Evolutionary conservation across 1,140 invertebrate genomes (phyloP), one percentile per base, ranked within the genome.

Genomic region (Potamilus streckersoni): DNA sequence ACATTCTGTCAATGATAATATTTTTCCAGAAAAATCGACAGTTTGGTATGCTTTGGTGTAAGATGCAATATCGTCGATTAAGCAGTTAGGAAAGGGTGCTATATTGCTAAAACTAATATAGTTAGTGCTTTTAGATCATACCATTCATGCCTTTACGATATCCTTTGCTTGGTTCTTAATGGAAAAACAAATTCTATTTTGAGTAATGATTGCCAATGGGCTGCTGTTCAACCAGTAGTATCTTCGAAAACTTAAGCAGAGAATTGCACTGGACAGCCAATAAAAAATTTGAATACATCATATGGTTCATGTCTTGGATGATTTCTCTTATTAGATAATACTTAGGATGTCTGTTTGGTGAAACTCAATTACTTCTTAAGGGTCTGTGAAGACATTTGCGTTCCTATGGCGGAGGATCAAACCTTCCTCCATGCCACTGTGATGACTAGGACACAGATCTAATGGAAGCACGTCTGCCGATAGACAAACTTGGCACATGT

Each of bases 31-130:
- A 31, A 13, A 55, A 11, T 57, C 55, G 15, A 38, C 70, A 17
- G 79, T 82, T 15, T 17, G 61, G 19, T 82, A 80, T 76, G n/a
- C 38, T 0, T 60, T 56, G 13, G 55, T 80, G 57, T 70, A 80
- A 17, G 49, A 74, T 65, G 79, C 58, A 1, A 66, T 73, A 27
- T 16, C 49, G 17, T n/a, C 66, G 5, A 38, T 78, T 16, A 16
- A 67, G 60, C 4, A 70, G 13, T 17, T 62, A 19, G 75, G 79
- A 17, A 16, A 19, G 12, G 19, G 57, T 17, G 27, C 2, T 67
- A 73, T 17, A 67, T 79, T n/a, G 73, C 73, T 16, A 78, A 80
- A 71, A 69, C 65, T 16, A 76, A 82, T 71, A 76, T 80, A 61
- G 64, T 76, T 49, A 59, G 68, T 38, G 74, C 19, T 81, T 76